These are phyloP conservation scores for Daktulosphaira vitifoliae DNA, from an alignment of 1,140 invertebrate species.

Conservation along the genomic window DNA sequence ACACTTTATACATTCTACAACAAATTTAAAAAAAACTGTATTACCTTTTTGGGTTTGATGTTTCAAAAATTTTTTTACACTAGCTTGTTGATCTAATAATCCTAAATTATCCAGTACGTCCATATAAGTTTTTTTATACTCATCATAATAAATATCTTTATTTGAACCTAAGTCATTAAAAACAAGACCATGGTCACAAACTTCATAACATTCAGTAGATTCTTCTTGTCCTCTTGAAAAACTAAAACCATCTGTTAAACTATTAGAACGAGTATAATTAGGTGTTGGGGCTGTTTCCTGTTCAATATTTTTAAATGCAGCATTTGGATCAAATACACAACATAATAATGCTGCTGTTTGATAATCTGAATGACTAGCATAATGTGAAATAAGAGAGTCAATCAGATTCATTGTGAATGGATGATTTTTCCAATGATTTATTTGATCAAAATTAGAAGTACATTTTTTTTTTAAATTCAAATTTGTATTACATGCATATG, in stretches of 20 bases:
- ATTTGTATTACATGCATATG: constrained; percentile 50
- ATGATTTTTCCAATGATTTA: constrained; percentile 64
- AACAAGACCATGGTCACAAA: constrained; percentile 16
- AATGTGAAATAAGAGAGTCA: constrained; percentile 72
- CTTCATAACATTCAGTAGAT: constrained; percentile 23
- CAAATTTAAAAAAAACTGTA: constrained; percentile 54
- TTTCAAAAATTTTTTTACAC: constrained; percentile 71
- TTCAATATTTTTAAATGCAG: constrained; percentile 41
- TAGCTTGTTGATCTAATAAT: constrained; percentile 68
- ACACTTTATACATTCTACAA: constrained; percentile 64
- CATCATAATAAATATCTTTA: constrained; percentile 60
- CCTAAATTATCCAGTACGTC: constrained; percentile 79
- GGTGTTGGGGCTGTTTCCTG: constrained; percentile 37
- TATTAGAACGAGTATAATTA: constrained; percentile 5
- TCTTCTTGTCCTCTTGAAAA: constrained; percentile 25
- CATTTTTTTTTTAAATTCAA: constrained; percentile 39
- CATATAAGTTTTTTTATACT: constrained; percentile 78
- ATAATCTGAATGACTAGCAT: constrained; percentile 68
- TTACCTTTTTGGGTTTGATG: constrained; percentile 52
- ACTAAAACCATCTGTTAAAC: constrained; percentile 10
- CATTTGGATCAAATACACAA: constrained; percentile 64
- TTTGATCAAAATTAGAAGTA: constrained; percentile 46
- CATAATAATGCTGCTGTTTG: constrained; percentile 89
- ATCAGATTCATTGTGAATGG: constrained; percentile 79
- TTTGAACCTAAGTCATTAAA: constrained; percentile 3